These are phyloP conservation scores for Vanessa tameamea DNA, from an alignment of 1,140 invertebrate species.

Conservation along the genomic window DNA sequence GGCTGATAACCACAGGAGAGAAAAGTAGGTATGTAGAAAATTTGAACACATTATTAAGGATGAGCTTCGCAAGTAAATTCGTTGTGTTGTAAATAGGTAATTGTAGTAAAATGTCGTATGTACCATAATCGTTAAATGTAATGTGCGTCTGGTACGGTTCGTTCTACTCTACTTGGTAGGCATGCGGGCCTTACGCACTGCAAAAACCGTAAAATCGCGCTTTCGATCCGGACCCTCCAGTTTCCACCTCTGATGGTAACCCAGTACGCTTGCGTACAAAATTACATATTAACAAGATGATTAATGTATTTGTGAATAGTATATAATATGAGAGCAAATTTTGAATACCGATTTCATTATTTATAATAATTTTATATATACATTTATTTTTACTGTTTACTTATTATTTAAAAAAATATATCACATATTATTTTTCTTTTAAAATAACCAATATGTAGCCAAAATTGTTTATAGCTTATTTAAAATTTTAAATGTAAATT, in stretches of 20 bases:
- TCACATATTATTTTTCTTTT: no score
- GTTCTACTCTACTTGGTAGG: slow-evolving; percentile 55
- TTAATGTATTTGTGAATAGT: slow-evolving; percentile 2
- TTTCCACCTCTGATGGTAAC: slow-evolving; percentile 59
- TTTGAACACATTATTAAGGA: no score
- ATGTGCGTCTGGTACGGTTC: slow-evolving; percentile 36
- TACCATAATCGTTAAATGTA: slow-evolving; percentile 4
- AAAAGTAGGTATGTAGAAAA: no score
- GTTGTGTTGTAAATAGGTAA: background rate
- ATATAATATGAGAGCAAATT: slow-evolving; percentile 8
- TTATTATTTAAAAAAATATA: no score
- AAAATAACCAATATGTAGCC: no score
- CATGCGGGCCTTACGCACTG: slow-evolving; percentile 48
- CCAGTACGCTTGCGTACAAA: slow-evolving; percentile 48
- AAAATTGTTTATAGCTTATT: no score
- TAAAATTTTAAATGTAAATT: no score
- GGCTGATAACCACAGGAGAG: no score
- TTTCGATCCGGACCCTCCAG: slow-evolving; percentile 64
- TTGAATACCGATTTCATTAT: background rate
- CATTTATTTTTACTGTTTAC: no score
- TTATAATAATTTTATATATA: no score
- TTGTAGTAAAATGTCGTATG: background rate
- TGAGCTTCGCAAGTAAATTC: no score
- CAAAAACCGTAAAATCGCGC: slow-evolving; percentile 63
- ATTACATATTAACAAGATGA: slow-evolving; percentile 24